A percentile compares a stretch with the other conserved stretches of the same genome.
These are phyloP conservation scores for Drosophila neocordata DNA, from an alignment of 1,140 invertebrate species.

Conservation along the genomic window DNA sequence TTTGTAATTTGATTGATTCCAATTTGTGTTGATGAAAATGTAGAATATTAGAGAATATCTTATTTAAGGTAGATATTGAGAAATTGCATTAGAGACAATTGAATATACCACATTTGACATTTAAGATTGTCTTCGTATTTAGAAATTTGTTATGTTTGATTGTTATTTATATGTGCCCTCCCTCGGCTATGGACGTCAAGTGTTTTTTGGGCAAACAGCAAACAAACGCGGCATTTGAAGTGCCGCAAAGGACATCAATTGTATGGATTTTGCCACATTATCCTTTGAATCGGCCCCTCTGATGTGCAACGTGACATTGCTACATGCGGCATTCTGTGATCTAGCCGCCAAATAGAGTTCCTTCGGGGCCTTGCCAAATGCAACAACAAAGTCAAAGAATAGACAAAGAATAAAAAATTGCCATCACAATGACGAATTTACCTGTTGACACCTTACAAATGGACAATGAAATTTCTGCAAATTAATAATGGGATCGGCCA, in stretches of 20 bases:
- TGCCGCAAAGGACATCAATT: conserved; percentile 71
- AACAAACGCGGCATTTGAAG: conserved; percentile 68
- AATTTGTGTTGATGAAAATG: not conserved
- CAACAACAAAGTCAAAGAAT: conserved; percentile 59
- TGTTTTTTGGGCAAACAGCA: conserved; percentile 57
- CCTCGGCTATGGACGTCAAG: conserved; percentile 55
- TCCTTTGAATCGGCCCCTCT: conserved; percentile 64
- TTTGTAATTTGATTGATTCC: not conserved
- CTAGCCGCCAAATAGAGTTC: conserved; percentile 42
- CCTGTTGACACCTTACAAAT: conserved; percentile 77
- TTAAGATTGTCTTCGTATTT: conserved; percentile 25
- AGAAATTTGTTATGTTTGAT: conserved; percentile 56
- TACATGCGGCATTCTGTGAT: conserved; percentile 58
- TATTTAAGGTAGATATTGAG: too few species aligned
- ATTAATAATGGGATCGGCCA: conserved; percentile 63
- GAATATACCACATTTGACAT: conserved; percentile 19
- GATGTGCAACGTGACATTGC: conserved; percentile 77
- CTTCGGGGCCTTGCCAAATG: conserved; percentile 36
- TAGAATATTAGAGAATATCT: not conserved
- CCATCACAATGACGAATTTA: conserved; percentile 70
- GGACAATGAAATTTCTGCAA: conserved; percentile 75
- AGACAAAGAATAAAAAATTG: conserved; percentile 38
- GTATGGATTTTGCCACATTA: conserved; percentile 80
- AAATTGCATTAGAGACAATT: conserved; percentile 49
- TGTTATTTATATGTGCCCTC: conserved; percentile 74